These are phyloP conservation scores for Marisa cornuarietis DNA, from an alignment of 1,140 invertebrate species.

Conservation along the genomic window DNA sequence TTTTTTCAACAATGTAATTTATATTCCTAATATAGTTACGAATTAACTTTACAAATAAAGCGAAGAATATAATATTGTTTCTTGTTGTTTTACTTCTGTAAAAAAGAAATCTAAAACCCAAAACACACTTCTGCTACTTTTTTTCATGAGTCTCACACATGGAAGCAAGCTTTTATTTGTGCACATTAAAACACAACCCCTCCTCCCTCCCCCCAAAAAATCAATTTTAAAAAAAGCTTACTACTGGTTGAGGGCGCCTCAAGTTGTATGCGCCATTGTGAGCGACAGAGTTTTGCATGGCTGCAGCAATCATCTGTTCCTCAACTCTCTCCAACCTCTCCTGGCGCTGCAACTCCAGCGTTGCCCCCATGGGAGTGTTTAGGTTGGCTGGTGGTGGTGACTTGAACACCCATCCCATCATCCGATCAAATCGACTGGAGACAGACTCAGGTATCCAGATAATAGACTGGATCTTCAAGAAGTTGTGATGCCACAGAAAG, in stretches of 20 bases:
- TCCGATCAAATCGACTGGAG: slow-evolving; percentile 59
- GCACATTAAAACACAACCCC: slow-evolving; percentile 27
- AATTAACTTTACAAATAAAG: too few species aligned
- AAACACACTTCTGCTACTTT: too few species aligned
- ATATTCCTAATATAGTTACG: too few species aligned
- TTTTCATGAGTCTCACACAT: too few species aligned
- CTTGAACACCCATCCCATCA: slow-evolving; percentile 66
- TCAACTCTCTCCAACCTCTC: slow-evolving; percentile 70
- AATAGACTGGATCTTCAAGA: slow-evolving; percentile 64
- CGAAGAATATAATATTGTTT: too few species aligned
- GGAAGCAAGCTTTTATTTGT: too few species aligned
- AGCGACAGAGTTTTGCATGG: slow-evolving; percentile 46
- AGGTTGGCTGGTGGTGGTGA: slow-evolving; percentile 64
- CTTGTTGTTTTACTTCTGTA: too few species aligned
- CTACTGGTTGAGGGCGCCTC: slow-evolving; percentile 33
- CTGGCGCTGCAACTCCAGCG: slow-evolving; percentile 69
- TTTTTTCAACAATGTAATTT: too few species aligned
- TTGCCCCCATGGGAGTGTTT: slow-evolving; percentile 67
- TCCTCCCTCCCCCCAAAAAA: neutral
- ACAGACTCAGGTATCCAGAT: slow-evolving; percentile 66
- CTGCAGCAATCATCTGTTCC: slow-evolving; percentile 66
- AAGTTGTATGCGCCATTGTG: slow-evolving; percentile 21
- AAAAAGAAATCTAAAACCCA: too few species aligned
- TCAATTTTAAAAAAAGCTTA: slow-evolving; percentile 36
- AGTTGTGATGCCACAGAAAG: slow-evolving; percentile 68